Evolutionary conservation across 1,140 invertebrate species (phyloP).

Genomic region (Streblospio benedicti): DNA sequence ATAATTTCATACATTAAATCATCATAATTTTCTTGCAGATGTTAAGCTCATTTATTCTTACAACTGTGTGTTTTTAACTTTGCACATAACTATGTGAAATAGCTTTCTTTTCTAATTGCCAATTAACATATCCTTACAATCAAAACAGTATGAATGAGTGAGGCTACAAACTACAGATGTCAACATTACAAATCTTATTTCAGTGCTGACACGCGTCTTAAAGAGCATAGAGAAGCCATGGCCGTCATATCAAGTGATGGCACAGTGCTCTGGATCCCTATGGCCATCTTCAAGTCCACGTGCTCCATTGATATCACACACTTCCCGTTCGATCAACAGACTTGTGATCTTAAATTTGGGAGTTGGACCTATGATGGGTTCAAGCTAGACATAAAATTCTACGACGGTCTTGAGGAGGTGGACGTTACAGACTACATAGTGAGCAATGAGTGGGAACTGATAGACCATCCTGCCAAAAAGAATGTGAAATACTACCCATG

Average conservation of each 20-base stretch:
- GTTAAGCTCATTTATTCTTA: too few relatives aligned
- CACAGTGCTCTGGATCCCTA: slow-evolving; percentile 92
- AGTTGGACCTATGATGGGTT: slow-evolving; percentile 47
- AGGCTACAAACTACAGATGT: too few relatives aligned
- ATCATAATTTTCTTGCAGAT: too few relatives aligned
- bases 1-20: too few relatives aligned
- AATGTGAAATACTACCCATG: slow-evolving; percentile 43
- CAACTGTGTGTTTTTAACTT: too few relatives aligned
- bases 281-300: slow-evolving; percentile 96
- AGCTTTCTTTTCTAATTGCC: too few relatives aligned
- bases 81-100: too few relatives aligned
- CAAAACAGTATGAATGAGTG: too few relatives aligned
- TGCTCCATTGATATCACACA: slow-evolving; percentile 61
- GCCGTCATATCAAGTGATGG: slow-evolving; percentile 65
- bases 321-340: slow-evolving; percentile 47
- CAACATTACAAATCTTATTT: too few relatives aligned
- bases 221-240: slow-evolving; percentile 43
- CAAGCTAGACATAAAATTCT: slow-evolving; percentile 40
- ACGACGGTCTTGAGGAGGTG: slow-evolving; percentile 30
- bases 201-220: slow-evolving; percentile 43
- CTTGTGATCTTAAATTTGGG: slow-evolving; percentile 45
- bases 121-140: too few relatives aligned
- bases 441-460: slow-evolving; percentile 47
- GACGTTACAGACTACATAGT: slow-evolving; percentile 42
- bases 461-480: slow-evolving; percentile 28